Conservation (phyloP, 2,888 invertebrate species). For the Tetranychus truncatus region DNA sequence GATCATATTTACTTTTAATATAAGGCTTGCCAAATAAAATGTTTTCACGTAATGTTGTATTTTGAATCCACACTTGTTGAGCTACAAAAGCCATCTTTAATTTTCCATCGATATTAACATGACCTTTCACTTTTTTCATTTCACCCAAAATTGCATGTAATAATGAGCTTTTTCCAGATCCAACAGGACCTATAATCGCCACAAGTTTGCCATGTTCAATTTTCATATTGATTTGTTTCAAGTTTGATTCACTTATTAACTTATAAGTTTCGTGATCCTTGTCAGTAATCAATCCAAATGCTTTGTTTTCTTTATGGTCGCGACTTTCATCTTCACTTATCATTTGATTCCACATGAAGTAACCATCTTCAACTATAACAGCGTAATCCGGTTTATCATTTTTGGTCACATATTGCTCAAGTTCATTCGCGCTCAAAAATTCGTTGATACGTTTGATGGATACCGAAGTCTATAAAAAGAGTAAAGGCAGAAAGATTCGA, state of each 20-base stretch:
- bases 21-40: conserved; percentile 35
- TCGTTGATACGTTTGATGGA: conserved; percentile 75
- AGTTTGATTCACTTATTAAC: background rate
- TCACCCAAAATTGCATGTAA: conserved; percentile 37
- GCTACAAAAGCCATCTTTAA: conserved; percentile 30
- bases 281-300: background rate
- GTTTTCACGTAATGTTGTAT: conserved; percentile 37
- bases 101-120: conserved; percentile 22
- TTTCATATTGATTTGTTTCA: conserved; percentile 30
- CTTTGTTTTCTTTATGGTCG: background rate
- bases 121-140: conserved; percentile 33
- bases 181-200: conserved; percentile 37
- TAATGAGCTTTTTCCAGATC: conserved; percentile 37
- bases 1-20: conserved; percentile 30
- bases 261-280: too few species aligned
- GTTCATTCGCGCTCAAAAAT: conserved; percentile 77
- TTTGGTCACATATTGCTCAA: conserved; percentile 48
- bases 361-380: conserved; percentile 43
- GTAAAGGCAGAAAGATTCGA: background rate
- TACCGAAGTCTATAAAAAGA: conserved; percentile 37
- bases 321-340: background rate
- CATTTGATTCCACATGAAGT: conserved; percentile 31
- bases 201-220: conserved; percentile 32
- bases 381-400: conserved; percentile 39
- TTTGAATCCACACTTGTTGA: conserved; percentile 39